phyloP scores from a whole-genome alignment of 1,140 invertebrate genomes.

The Holotrichia oblita region DNA sequence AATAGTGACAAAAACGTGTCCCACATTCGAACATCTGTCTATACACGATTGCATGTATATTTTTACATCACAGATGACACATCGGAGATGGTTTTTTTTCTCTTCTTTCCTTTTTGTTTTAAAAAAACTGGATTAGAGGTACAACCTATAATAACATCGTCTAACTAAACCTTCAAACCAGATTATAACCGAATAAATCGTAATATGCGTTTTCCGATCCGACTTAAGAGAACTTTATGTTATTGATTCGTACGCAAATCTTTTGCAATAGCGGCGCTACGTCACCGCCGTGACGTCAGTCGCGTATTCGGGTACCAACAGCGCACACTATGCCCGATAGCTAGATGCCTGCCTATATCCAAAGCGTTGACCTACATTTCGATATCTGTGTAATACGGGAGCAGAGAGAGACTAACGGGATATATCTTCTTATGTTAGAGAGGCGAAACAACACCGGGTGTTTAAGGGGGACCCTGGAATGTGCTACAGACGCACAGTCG shows the following conservation, averaged over 20 bases:
- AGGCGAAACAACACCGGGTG: too few species aligned
- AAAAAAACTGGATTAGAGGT: too few species aligned
- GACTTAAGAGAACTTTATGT: neutral
- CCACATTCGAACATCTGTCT: neutral
- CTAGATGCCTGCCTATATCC: constrained; percentile 12
- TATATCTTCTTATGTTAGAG: neutral
- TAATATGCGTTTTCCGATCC: too few species aligned
- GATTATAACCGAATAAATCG: too few species aligned
- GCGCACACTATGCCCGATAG: neutral
- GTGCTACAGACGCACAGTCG: too few species aligned
- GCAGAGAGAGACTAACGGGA: neutral
- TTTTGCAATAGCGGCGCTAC: constrained; percentile 23
- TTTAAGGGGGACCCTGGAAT: too few species aligned
- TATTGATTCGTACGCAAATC: constrained; percentile 28
- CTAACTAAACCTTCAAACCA: too few species aligned
- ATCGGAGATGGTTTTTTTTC: too few species aligned
- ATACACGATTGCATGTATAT: neutral
- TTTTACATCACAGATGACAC: neutral
- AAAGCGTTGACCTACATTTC: constrained; percentile 25
- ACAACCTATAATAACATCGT: too few species aligned
- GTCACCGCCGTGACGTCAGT: constrained; percentile 11
- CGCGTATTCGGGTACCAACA: constrained; percentile 4
- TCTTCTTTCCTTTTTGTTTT: too few species aligned
- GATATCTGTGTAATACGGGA: neutral
- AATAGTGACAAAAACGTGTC: neutral